Conservation (phyloP, 2,888 invertebrate species). For the Drosophila antonietae region DNA sequence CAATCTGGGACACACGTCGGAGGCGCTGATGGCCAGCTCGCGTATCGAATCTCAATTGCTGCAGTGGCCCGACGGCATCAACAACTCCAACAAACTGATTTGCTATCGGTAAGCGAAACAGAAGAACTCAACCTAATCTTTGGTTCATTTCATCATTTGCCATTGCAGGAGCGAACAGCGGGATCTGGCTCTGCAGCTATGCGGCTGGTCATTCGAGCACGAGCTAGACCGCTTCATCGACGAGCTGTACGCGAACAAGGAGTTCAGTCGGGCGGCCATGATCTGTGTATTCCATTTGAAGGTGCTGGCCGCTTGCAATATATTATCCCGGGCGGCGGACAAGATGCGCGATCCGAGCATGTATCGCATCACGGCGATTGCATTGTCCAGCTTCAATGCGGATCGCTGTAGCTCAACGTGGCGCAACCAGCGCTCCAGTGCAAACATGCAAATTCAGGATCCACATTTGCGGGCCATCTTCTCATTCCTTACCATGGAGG, state of each 20-base stretch:
- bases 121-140: not conserved
- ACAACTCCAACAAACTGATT: conserved; percentile 80
- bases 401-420: conserved; percentile 91
- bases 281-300: conserved; percentile 96
- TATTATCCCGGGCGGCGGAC: conserved; percentile 90
- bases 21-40: conserved; percentile 80
- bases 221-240: conserved; percentile 88
- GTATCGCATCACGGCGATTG: conserved; percentile 88
- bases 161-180: conserved; percentile 87
- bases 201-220: conserved; percentile 95
- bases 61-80: conserved; percentile 84
- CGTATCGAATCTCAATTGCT: conserved; percentile 81
- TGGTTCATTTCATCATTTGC: not conserved
- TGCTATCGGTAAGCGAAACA: conserved; percentile 74
- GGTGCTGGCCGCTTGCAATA: conserved; percentile 93
- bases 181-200: conserved; percentile 92
- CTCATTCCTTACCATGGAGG: conserved; percentile 93
- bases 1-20: conserved; percentile 73
- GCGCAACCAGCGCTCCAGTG: conserved; percentile 90
- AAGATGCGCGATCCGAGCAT: conserved; percentile 82
- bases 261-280: conserved; percentile 94
- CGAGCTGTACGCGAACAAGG: conserved; percentile 89
- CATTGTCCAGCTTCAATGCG: conserved; percentile 93
- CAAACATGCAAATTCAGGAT: conserved; percentile 92
- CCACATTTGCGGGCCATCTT: conserved; percentile 96